phyloP scores from a whole-genome alignment of 2,797 vertebrate species.

The Diplodus puntazzo region DNA sequence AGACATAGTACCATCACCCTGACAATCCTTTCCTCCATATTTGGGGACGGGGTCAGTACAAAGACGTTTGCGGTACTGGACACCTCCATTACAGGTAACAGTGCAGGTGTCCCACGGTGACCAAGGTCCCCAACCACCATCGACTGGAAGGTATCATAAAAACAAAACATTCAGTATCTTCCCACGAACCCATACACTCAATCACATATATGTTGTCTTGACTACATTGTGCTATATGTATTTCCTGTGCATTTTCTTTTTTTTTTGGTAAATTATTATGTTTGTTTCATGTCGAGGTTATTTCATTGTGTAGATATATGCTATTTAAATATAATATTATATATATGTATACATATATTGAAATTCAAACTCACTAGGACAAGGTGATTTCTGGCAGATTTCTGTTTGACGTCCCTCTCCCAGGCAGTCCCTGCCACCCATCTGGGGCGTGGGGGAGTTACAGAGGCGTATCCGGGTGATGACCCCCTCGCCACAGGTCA shows the following conservation, averaged over 20 bases:
- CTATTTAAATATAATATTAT: too few species aligned
- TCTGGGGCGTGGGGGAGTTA: conserved; percentile 98
- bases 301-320: too few species aligned
- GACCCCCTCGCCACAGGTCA: conserved; percentile 93
- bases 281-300: too few species aligned
- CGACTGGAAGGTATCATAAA: conserved; percentile 82
- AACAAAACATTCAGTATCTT: conserved; percentile 21
- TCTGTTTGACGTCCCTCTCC: conserved; percentile 95
- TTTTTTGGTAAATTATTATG: conserved; percentile 84
- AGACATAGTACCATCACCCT: conserved; percentile 87
- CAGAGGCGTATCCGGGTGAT: conserved; percentile 98
- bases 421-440: conserved; percentile 93
- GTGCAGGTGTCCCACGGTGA: conserved; percentile 95
- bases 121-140: conserved; percentile 98
- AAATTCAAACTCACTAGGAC: conserved; percentile 90
- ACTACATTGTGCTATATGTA: conserved; percentile 86
- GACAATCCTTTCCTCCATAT: conserved; percentile 94
- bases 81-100: conserved; percentile 94
- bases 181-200: neutral
- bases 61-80: conserved; percentile 91
- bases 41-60: conserved; percentile 94
- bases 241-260: conserved; percentile 86
- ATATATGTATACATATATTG: neutral
- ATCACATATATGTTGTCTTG: conserved; percentile 80
- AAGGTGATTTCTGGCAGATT: conserved; percentile 90